Percentiles rank a stretch among this genome's conserved stretches.
phyloP scores from a whole-genome alignment of 2,113 vertebrate species.

The Leucoraja erinaceus region DNA sequence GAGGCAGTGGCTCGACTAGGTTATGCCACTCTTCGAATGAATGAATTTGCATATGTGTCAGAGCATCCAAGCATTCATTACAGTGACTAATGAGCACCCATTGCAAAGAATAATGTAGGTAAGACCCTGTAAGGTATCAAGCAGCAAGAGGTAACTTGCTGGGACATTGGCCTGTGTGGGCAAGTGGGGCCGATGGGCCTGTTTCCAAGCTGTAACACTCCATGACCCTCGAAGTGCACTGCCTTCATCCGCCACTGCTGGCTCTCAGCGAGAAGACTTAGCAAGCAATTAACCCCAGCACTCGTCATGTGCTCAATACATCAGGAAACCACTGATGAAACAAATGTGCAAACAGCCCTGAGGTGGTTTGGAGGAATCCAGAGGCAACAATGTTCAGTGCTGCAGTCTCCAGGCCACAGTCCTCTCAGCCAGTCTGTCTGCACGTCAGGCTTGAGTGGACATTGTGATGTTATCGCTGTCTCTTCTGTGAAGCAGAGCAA shows the following conservation, averaged over 20 bases:
- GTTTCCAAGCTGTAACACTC: too few species aligned
- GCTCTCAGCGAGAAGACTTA: not conserved
- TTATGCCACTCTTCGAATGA: not conserved
- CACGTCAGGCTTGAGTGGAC: not conserved
- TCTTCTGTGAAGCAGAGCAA: not conserved
- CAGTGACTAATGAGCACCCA: not conserved
- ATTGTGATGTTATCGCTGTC: not conserved
- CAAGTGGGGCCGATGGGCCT: too few species aligned
- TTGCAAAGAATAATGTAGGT: too few species aligned
- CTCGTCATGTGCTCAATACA: slow-evolving; percentile 5
- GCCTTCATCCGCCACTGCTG: not conserved
- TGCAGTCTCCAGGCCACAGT: not conserved
- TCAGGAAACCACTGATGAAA: slow-evolving; percentile 7
- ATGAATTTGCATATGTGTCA: not conserved
- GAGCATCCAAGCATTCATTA: not conserved
- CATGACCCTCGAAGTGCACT: too few species aligned
- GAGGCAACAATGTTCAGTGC: not conserved
- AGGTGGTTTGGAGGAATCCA: not conserved
- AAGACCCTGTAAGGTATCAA: not conserved
- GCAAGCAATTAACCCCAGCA: not conserved
- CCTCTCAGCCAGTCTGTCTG: not conserved
- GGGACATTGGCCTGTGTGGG: too few species aligned
- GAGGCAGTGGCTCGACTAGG: too few species aligned
- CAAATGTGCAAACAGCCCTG: not conserved
- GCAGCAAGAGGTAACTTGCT: too few species aligned